Evolutionary conservation across 2,888 invertebrate species (phyloP).

Genomic region (Oasisia sp.): DNA sequence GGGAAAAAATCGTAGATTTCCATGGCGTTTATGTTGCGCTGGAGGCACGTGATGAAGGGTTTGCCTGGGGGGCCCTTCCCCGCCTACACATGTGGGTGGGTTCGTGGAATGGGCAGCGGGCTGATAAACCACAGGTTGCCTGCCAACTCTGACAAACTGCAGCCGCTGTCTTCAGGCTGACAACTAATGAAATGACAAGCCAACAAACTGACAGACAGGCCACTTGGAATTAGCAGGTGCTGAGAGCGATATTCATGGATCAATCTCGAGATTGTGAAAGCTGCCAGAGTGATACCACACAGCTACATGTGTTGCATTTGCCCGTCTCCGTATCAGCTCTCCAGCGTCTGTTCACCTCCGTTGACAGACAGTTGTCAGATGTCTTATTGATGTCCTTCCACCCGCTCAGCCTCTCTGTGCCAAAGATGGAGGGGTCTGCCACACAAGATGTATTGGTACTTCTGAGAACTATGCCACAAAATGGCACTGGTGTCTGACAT

Average conservation of each 20-base stretch:
- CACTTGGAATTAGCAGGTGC: not conserved
- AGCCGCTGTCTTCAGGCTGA: not conserved
- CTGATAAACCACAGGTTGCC: conserved; percentile 17
- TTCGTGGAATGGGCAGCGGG: not conserved
- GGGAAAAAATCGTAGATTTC: conserved; percentile 4
- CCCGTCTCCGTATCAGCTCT: not conserved
- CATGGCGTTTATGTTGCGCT: not conserved
- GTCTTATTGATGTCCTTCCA: not conserved
- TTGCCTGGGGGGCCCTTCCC: not conserved
- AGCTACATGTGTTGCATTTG: not conserved
- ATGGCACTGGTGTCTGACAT: not conserved
- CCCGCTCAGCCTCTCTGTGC: not conserved
- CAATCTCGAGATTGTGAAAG: conserved; percentile 7
- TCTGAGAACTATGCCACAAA: conserved; percentile 3
- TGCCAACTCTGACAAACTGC: conserved; percentile 12
- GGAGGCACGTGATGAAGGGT: not conserved
- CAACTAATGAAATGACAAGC: not conserved
- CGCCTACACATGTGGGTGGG: not conserved
- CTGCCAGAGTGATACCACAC: not conserved
- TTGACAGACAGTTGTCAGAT: conserved; percentile 17
- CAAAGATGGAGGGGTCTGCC: not conserved
- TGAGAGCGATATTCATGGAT: conserved; percentile 4
- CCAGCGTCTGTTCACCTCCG: not conserved
- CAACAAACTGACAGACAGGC: conserved; percentile 5
- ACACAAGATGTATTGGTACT: conserved; percentile 5